Evolutionary conservation across 2,113 vertebrate species (phyloP).

Genomic region (Syrrhaptes paradoxus): DNA sequence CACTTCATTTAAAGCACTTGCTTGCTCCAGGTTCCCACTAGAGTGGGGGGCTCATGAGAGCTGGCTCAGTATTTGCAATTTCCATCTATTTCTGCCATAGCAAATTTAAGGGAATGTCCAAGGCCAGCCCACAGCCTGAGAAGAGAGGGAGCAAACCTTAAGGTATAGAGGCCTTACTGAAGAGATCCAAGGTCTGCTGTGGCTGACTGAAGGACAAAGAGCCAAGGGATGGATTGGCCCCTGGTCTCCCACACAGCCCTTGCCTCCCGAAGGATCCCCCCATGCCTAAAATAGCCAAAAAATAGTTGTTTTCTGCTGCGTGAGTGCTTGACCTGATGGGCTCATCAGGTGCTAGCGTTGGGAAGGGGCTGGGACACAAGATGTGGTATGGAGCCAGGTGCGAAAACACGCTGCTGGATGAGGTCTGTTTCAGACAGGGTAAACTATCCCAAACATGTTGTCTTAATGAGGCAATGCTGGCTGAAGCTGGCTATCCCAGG

Average conservation of each 20-base stretch:
- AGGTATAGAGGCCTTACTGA: not conserved
- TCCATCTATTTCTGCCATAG: not conserved
- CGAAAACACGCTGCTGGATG: not conserved
- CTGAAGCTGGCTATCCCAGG: not conserved
- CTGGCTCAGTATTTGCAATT: not conserved
- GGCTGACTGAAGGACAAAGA: not conserved
- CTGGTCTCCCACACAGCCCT: not conserved
- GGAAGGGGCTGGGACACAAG: not conserved
- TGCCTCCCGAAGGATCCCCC: not conserved
- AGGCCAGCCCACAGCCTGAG: not conserved
- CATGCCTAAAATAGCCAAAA: not conserved
- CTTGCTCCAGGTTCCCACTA: not conserved
- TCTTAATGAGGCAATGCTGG: not conserved
- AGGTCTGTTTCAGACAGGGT: not conserved
- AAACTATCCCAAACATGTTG: not conserved
- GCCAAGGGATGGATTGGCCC: not conserved
- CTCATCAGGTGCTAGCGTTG: not conserved
- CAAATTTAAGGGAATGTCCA: not conserved
- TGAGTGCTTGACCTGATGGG: not conserved
- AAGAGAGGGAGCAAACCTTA: not conserved
- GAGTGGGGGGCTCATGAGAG: not conserved
- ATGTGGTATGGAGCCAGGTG: not conserved
- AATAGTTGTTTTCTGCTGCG: not conserved
- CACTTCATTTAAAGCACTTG: not conserved
- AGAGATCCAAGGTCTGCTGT: not conserved